Percentiles rank a stretch among this genome's conserved stretches.
These are phyloP conservation scores for Paracanthobrama guichenoti DNA, from an alignment of 2,113 vertebrate genomes.

Conservation along the genomic window DNA sequence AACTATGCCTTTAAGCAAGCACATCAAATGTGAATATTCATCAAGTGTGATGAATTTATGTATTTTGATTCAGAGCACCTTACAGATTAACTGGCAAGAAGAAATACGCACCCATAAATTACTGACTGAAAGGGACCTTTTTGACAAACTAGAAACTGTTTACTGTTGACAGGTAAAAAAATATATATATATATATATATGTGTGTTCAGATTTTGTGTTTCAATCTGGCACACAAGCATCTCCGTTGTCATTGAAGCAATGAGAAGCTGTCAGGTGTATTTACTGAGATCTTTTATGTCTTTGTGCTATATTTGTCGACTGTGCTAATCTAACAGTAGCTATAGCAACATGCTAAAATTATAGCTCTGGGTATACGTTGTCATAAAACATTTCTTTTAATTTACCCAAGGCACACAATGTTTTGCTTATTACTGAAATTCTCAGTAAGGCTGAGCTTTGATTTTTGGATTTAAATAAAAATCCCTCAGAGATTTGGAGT, in stretches of 20 bases:
- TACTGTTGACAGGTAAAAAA: background rate
- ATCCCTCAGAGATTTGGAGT: background rate
- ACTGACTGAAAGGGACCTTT: background rate
- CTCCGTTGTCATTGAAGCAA: background rate
- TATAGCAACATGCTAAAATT: conserved; percentile 43
- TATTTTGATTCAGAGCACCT: background rate
- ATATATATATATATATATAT: too few relatives aligned
- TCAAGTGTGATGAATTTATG: background rate
- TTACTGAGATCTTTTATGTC: conserved; percentile 2
- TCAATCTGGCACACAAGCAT: conserved; percentile 1
- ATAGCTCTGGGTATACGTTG: conserved; percentile 6
- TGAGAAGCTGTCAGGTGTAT: conserved; percentile 21
- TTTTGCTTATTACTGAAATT: conserved; percentile 4
- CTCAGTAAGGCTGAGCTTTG: background rate
- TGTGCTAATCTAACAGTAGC: conserved; percentile 25
- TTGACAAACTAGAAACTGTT: background rate
- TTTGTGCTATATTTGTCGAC: conserved; percentile 30
- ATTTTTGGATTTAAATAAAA: conserved; percentile 9
- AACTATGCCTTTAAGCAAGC: background rate
- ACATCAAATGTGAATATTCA: background rate
- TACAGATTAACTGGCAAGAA: background rate
- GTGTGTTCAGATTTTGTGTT: background rate
- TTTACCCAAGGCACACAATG: background rate
- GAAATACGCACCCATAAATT: background rate
- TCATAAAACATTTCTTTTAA: conserved; percentile 6